phyloP scores from a whole-genome alignment of 2,113 vertebrate genomes.

The Phylloscopus trochilus region DNA sequence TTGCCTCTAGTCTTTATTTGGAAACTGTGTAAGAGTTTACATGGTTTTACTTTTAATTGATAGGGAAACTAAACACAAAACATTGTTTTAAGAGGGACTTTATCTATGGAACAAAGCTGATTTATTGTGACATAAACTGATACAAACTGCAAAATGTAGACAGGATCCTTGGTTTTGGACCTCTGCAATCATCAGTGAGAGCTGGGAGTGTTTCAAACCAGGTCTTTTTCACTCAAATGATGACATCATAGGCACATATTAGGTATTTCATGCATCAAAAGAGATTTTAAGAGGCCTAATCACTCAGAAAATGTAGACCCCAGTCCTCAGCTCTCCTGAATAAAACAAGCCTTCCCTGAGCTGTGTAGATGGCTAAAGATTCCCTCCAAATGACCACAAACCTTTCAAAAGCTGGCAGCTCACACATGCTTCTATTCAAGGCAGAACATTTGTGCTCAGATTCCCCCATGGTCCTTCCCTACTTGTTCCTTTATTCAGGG shows the following conservation, averaged over 20 bases:
- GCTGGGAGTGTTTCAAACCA: neutral
- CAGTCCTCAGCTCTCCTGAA: neutral
- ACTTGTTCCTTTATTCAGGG: neutral
- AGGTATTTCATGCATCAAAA: neutral
- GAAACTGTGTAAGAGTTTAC: neutral
- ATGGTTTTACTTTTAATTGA: neutral
- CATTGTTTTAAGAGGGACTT: neutral
- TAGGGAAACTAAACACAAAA: neutral
- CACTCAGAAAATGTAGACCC: neutral
- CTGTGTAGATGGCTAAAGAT: neutral
- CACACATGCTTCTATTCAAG: neutral
- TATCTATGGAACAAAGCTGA: neutral
- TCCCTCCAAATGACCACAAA: neutral
- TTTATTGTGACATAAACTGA: neutral
- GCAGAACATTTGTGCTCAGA: neutral
- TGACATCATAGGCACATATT: neutral
- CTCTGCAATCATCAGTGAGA: neutral
- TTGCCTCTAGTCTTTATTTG: neutral
- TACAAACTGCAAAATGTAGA: neutral
- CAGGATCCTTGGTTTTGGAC: neutral
- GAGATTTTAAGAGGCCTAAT: conserved; percentile 12
- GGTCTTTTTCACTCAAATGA: neutral
- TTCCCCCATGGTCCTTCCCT: neutral
- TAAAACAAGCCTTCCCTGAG: neutral
- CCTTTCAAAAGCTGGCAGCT: conserved; percentile 31